These are phyloP conservation scores for Gymnodraco acuticeps DNA, from an alignment of 2,797 vertebrate genomes.

Conservation along the genomic window DNA sequence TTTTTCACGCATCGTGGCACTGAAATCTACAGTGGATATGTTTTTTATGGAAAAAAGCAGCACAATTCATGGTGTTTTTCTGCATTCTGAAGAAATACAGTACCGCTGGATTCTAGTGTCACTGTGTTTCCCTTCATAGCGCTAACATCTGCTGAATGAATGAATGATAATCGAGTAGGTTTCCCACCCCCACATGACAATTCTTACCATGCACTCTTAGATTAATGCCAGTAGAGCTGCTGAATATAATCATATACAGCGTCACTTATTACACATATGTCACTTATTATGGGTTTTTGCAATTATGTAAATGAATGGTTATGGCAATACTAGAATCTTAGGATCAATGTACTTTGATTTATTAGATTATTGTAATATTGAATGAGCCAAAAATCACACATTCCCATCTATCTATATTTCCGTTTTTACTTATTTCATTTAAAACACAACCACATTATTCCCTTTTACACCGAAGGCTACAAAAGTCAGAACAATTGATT, in stretches of 20 bases:
- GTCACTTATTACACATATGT: too few species aligned
- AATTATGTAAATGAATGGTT: not conserved
- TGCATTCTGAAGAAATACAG: too few species aligned
- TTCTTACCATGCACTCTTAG: not conserved
- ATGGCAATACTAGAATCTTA: not conserved
- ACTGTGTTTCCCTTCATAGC: not conserved
- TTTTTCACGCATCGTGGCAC: constrained; percentile 3
- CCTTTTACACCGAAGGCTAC: too few species aligned
- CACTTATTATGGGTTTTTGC: not conserved
- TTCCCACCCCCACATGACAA: not conserved
- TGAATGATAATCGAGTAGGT: not conserved
- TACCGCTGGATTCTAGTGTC: not conserved
- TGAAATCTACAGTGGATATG: not conserved
- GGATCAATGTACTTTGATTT: not conserved
- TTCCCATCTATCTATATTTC: not conserved
- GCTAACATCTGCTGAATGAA: not conserved
- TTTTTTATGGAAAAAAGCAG: not conserved
- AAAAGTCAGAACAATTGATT: too few species aligned
- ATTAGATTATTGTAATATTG: not conserved
- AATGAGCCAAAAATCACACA: not conserved
- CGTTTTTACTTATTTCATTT: too few species aligned
- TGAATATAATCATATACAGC: not conserved
- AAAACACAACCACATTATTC: too few species aligned
- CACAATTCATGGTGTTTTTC: not conserved
- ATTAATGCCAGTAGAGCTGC: not conserved